phyloP scores from a whole-genome alignment of 2,113 vertebrate species.

The Etheostoma cragini region DNA sequence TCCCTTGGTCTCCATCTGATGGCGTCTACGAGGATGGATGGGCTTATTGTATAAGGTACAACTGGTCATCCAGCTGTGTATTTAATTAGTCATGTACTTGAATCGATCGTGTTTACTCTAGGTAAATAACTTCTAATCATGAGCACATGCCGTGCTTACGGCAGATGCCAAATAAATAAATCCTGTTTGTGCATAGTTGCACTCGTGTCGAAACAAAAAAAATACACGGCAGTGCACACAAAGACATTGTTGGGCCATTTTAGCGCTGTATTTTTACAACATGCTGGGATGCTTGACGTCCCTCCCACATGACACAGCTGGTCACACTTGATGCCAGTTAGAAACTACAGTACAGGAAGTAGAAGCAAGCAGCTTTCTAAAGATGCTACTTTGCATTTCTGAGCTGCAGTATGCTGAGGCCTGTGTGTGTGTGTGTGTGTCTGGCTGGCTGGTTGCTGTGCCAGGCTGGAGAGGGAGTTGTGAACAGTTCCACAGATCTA shows the following conservation, averaged over 20 bases:
- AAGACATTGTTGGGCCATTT: slow-evolving; percentile 13
- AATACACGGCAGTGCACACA: not conserved
- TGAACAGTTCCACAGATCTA: slow-evolving; percentile 76
- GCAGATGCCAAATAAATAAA: slow-evolving; percentile 60
- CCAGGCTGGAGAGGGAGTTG: slow-evolving; percentile 58
- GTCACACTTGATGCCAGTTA: slow-evolving; percentile 48
- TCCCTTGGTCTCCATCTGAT: slow-evolving; percentile 67
- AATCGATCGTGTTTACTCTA: slow-evolving; percentile 54
- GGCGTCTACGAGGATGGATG: slow-evolving; percentile 71
- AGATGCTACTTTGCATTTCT: slow-evolving; percentile 64
- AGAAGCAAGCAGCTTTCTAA: slow-evolving; percentile 45
- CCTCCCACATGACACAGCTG: slow-evolving; percentile 50
- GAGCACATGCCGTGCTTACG: slow-evolving; percentile 69
- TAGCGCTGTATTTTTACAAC: not conserved
- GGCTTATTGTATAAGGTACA: slow-evolving; percentile 62
- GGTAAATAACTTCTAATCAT: slow-evolving; percentile 68
- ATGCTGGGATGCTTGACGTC: slow-evolving; percentile 14
- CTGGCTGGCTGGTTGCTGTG: slow-evolving; percentile 52
- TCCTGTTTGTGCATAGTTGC: slow-evolving; percentile 12
- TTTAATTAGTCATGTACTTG: slow-evolving; percentile 56
- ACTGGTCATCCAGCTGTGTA: slow-evolving; percentile 68
- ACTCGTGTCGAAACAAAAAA: not conserved
- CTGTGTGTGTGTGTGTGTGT: slow-evolving; percentile 22
- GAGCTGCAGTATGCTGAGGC: slow-evolving; percentile 38
- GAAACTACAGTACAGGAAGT: slow-evolving; percentile 38